Base-by-base conservation (phyloP, 2,113 vertebrate genomes). In the Nothoprocta pentlandii region DNA sequence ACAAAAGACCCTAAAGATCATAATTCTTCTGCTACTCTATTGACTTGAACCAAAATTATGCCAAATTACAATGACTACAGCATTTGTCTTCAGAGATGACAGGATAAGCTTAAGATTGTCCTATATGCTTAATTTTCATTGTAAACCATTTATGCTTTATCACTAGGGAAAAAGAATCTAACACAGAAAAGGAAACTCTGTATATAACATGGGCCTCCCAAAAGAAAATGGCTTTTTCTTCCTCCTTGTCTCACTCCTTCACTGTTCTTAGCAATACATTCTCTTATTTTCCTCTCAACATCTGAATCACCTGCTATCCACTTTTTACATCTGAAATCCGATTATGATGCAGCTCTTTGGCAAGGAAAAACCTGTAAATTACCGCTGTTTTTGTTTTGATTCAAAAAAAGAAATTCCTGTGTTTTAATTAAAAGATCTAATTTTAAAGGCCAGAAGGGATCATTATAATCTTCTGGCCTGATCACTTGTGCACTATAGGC, bases 351-450 rank as follows among this genome's bases (percentile, higher is more conserved):
- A 84, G 34, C 26, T 68, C 22, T 36, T 84, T 46, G 30, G 28
- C 20, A 36, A 32, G 9, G 71, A 25, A 63, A 66, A 46, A 80
- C 30, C 49, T 49, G 53, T 7, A 69, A 85, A 82, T n/a, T n/a
- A 39, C 11, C 28, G 54, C 12, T 22, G 22, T 46, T 44, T 66
- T 62, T 77, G 20, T 34, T 22, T 41, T 54, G 67, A n/a, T 59
- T 41, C 1, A 4, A 23, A 77, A 39, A 56, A 85, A 95, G 15
- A 63, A 53, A 78, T 22, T 16, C 7, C 30, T 51, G 41, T 25
- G 22, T 80, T 85, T 85, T 87, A 92, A 94, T 67, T 88, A 93
- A 89, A 89, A 93, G 49, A 86, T 62, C 17, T 32, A n/a, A 46
- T 62, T 88, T 83, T 67, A 80, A 96, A 94, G 92, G 85, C 64